phyloP scores from a whole-genome alignment of 2,888 invertebrate genomes.

The Subacronicta megacephala region DNA sequence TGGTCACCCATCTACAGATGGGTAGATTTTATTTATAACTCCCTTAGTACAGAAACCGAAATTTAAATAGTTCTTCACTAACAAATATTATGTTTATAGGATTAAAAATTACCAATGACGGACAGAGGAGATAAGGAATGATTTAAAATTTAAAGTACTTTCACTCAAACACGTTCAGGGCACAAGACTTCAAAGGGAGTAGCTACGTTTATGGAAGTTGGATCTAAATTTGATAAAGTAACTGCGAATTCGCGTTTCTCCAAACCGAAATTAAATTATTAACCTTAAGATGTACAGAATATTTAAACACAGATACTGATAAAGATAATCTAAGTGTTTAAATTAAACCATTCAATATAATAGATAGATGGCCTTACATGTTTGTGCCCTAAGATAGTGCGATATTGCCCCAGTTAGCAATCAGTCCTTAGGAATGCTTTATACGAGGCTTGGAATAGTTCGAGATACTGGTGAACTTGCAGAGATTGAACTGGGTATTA shows the following conservation, averaged over 20 bases:
- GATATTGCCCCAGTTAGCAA: conserved; percentile 40
- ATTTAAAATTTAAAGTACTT: not conserved
- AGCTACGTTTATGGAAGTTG: conserved; percentile 20
- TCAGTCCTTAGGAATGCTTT: conserved; percentile 33
- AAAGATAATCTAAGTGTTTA: conserved; percentile 17
- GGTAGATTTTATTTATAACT: too few relatives aligned
- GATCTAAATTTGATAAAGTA: conserved; percentile 39
- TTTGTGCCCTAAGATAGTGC: conserved; percentile 11
- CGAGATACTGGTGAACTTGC: conserved; percentile 14
- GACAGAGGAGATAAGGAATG: too few relatives aligned
- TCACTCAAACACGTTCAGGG: not conserved
- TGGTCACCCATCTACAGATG: too few relatives aligned
- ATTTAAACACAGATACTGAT: conserved; percentile 14
- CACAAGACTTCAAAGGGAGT: conserved; percentile 24
- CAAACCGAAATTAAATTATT: conserved; percentile 35
- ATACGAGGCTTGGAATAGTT: conserved; percentile 39
- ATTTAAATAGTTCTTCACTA: too few relatives aligned
- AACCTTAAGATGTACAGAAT: conserved; percentile 22
- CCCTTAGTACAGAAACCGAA: too few relatives aligned
- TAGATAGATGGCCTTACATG: conserved; percentile 14
- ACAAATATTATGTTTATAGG: too few relatives aligned
- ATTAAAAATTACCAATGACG: too few relatives aligned
- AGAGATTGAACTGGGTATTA: conserved; percentile 1
- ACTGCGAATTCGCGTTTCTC: conserved; percentile 25
- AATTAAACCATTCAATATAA: conserved; percentile 24